A percentile compares a stretch with the other conserved stretches of the same genome.
Evolutionary conservation across 2,113 vertebrate genomes (phyloP).

Genomic region (Microcebus jonahi): DNA sequence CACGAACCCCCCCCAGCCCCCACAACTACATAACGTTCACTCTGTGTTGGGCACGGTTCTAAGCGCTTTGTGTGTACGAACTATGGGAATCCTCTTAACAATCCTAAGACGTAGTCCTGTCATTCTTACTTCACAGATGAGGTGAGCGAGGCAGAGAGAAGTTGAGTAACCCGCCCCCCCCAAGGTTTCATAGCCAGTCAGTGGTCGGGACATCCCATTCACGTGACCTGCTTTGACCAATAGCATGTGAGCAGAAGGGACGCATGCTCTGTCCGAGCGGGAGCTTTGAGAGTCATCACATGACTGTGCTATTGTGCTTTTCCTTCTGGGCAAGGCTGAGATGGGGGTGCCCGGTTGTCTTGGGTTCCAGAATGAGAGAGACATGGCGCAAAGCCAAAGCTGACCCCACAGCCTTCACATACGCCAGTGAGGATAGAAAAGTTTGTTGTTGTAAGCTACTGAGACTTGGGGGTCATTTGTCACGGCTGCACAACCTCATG

Average conservation of each 20-base stretch:
- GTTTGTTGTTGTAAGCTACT: neutral
- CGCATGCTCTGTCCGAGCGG: fast-evolving
- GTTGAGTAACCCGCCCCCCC: neutral
- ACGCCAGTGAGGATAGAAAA: neutral
- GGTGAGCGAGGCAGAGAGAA: neutral
- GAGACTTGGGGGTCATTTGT: neutral
- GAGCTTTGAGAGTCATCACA: neutral
- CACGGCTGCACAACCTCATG: neutral
- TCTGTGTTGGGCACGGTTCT: neutral
- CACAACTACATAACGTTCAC: too few species aligned
- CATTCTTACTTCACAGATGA: neutral
- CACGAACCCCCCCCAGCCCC: neutral
- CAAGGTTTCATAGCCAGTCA: neutral
- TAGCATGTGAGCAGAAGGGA: neutral
- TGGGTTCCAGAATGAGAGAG: neutral
- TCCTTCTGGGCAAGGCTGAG: neutral
- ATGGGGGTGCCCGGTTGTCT: neutral
- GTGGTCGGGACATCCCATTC: neutral
- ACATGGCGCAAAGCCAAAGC: neutral
- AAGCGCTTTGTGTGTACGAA: neutral
- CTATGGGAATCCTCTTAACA: neutral
- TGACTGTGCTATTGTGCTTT: neutral
- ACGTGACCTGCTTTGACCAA: neutral
- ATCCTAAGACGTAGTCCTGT: neutral
- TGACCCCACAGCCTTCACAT: neutral